Evolutionary conservation across 2,888 invertebrate species (phyloP), one percentile per base, ranked within the genome.

Genomic region (Melangyna quadrimaculata): DNA sequence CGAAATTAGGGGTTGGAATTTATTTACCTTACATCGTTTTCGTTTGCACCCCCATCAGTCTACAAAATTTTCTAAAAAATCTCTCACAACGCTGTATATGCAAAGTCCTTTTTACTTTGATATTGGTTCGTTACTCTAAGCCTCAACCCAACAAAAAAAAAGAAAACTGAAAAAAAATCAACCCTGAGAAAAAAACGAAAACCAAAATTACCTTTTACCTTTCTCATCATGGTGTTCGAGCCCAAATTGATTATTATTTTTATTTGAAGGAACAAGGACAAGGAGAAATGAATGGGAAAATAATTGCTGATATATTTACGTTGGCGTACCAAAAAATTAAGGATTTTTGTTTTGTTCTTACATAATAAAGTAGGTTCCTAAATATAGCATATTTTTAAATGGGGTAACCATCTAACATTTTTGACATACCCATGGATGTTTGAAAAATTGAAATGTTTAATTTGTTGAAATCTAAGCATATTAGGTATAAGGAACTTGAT

Each of bases 221-320:
- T 37, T 51, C n/a, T 48, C 9, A 17, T 35, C 17, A 37, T 59
- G 59, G 59, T 27, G 59, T 32, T 57, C 59, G 79, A 57, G 79
- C 72, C 84, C 80, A 75, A 84, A 84, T 84, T 84, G 84, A 84
- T 84, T 84, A 79, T 84, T 84, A 84, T 84, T 84, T 77, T 84
- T 84, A 78, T 83, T 83, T 70, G 70, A 83, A 83, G n/a, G 24
- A 43, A 65, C 63, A 27, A 14, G 63, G 10, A 35, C 37, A 57
- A 37, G 45, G 22, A 43, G 17, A 9, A 57, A 27, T 24, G 12
- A 69, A 51, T 37, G 51, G 65, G 73, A 70, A 74, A 79, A 72
- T 84, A 79, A 84, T 84, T 75, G 72, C 63, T 79, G 65, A 69
- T 79, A 79, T 22, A 57, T 84, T 75, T 78, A 78, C 51, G 65